phyloP scores from a whole-genome alignment of 2,113 vertebrate genomes.

The Elgaria multicarinata region DNA sequence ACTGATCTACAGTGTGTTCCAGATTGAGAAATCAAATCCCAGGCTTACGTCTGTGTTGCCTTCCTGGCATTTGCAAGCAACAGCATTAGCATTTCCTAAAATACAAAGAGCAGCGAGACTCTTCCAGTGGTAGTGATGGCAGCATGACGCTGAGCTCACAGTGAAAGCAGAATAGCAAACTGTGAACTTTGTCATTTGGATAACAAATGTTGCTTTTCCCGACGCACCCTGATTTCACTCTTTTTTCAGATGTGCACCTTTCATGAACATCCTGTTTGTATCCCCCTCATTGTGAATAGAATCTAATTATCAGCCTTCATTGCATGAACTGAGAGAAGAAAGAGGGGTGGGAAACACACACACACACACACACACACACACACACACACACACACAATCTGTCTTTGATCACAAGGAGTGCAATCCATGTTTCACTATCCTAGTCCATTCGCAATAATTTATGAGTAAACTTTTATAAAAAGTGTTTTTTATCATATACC shows the following conservation, averaged over 20 bases:
- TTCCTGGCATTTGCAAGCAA: conserved; percentile 34
- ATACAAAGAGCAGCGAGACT: conserved; percentile 41
- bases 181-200: conserved; percentile 13
- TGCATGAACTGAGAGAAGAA: conserved; percentile 38
- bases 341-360: conserved; percentile 13
- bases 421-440: conserved; percentile 23
- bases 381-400: conserved; percentile 36
- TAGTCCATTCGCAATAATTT: conserved; percentile 41
- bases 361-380: too few relatives aligned
- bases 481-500: conserved; percentile 22
- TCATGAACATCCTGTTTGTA: neutral
- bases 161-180: conserved; percentile 15
- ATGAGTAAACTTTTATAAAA: conserved; percentile 17
- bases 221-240: neutral
- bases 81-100: conserved; percentile 43
- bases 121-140: neutral
- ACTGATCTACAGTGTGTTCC: neutral
- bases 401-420: conserved; percentile 3
- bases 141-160: conserved; percentile 10
- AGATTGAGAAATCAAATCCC: conserved; percentile 27
- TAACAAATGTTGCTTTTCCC: conserved; percentile 29
- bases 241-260: neutral
- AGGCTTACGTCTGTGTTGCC: neutral
- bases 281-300: conserved; percentile 39
- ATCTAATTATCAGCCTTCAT: conserved; percentile 49